Evolutionary conservation across 23 tunicate genomes (phyloP).

Genomic region (Styela plicata): DNA sequence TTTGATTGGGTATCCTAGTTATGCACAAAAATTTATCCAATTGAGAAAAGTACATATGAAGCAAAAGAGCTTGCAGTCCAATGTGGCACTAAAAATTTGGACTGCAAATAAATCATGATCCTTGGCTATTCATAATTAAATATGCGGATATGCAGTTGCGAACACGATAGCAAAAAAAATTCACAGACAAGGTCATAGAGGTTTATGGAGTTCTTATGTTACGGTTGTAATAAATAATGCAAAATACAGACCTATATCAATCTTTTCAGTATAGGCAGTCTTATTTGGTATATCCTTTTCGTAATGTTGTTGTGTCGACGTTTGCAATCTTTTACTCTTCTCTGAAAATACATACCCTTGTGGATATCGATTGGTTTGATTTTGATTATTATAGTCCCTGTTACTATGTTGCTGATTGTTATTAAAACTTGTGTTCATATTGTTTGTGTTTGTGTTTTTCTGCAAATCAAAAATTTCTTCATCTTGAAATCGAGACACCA

Average conservation of each 20-base stretch:
- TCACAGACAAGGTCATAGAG: no score
- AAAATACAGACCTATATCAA: not conserved
- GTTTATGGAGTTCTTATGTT: no score
- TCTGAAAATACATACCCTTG: slow-evolving; percentile 12
- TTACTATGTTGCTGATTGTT: not conserved
- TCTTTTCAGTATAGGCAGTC: not conserved
- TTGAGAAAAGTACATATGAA: no score
- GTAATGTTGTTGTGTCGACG: not conserved
- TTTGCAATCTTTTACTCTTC: slow-evolving; percentile 8
- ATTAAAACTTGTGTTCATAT: not conserved
- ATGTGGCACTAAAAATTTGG: no score
- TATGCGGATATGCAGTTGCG: no score
- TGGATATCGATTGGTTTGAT: not conserved
- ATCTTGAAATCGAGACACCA: not conserved
- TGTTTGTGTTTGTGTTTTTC: not conserved
- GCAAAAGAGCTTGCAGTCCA: no score
- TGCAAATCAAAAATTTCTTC: not conserved
- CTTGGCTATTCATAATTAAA: no score
- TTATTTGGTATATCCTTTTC: not conserved
- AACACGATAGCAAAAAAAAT: no score
- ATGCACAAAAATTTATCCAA: no score
- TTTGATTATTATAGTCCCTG: not conserved
- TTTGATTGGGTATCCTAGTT: no score
- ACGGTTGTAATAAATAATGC: no score
- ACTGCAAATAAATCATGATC: no score